Conservation (phyloP, 2,113 vertebrate species). For the Sarotherodon lohbergeri region DNA sequence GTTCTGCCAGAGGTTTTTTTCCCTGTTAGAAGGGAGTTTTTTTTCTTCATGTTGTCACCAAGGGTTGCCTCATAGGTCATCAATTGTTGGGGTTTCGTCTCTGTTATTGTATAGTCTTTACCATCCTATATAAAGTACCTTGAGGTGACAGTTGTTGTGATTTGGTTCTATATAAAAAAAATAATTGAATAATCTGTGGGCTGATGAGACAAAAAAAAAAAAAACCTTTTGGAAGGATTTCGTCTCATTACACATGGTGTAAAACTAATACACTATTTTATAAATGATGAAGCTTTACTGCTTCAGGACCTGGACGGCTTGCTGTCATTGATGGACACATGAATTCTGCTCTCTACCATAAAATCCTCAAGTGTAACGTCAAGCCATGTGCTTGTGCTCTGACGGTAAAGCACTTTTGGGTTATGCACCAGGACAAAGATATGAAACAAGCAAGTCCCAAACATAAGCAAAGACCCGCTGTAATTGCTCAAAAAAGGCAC, state of each 20-base stretch:
- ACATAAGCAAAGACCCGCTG: neutral
- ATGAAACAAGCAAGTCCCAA: neutral
- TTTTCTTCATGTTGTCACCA: neutral
- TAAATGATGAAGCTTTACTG: neutral
- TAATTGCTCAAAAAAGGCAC: accelerated
- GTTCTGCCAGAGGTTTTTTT: accelerated
- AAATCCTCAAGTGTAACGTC: neutral
- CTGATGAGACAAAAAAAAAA: neutral
- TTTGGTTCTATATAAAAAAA: neutral
- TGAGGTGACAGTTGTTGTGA: neutral
- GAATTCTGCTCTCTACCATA: neutral
- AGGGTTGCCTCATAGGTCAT: neutral
- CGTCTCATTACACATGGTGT: neutral
- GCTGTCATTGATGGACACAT: neutral
- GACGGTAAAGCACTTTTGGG: neutral
- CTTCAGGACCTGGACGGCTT: neutral
- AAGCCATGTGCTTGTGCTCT: neutral
- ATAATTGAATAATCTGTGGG: neutral
- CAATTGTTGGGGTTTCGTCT: accelerated
- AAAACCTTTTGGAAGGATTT: accelerated
- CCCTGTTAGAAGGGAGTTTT: neutral
- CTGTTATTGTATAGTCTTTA: neutral
- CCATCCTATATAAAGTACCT: neutral
- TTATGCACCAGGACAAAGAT: neutral
- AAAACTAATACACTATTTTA: neutral